These are phyloP conservation scores for Chelonus insularis DNA, from an alignment of 1,140 invertebrate species.

Conservation along the genomic window DNA sequence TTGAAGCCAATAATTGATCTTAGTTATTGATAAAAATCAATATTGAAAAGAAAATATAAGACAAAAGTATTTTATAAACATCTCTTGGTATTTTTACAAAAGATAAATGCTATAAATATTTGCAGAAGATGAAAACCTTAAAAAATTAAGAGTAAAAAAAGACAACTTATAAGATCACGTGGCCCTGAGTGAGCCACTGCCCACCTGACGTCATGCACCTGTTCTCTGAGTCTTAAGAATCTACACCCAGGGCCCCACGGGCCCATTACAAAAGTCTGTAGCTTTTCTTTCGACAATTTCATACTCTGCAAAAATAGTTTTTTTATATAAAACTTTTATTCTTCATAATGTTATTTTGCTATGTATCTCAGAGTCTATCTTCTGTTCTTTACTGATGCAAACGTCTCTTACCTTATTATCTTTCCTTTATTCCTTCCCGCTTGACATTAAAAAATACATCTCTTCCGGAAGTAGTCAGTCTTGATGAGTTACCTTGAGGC, in stretches of 20 bases:
- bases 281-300: slow-evolving; percentile 27
- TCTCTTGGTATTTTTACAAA: no score
- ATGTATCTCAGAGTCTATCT: not conserved
- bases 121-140: not conserved
- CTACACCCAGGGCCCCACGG: slow-evolving; percentile 37
- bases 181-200: slow-evolving; percentile 52
- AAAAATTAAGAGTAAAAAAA: not conserved
- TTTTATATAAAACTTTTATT: not conserved
- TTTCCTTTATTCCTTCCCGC: no score
- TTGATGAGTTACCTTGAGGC: not conserved
- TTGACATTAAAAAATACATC: not conserved
- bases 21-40: no score
- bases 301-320: not conserved
- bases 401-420: no score
- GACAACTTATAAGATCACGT: slow-evolving; percentile 32
- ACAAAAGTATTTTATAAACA: no score
- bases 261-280: slow-evolving; percentile 42
- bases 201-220: slow-evolving; percentile 61
- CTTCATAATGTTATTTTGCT: not conserved
- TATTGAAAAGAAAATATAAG: no score
- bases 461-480: slow-evolving; percentile 21
- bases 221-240: slow-evolving; percentile 45
- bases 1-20: no score
- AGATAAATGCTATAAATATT: no score
- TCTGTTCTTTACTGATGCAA: no score